Percentiles rank a stretch among this genome's conserved stretches.
Evolutionary conservation across 2,113 vertebrate genomes (phyloP).

Genomic region (Muscicapa adusta): DNA sequence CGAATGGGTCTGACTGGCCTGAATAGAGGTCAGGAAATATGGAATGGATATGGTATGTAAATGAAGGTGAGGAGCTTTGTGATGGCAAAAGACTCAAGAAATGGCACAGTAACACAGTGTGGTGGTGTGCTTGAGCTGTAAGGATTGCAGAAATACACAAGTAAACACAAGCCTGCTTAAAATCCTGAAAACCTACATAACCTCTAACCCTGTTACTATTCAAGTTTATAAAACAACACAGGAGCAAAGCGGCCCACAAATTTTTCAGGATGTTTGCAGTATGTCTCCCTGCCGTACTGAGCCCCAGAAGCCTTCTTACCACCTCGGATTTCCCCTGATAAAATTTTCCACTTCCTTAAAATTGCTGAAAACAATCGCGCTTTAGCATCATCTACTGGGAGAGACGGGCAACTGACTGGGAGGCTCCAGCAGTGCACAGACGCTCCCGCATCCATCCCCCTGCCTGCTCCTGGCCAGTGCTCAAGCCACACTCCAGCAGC

Average conservation of each 20-base stretch:
- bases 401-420: conserved; percentile 56
- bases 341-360: not conserved
- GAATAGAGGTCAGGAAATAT: not conserved
- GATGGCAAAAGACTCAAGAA: not conserved
- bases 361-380: not conserved
- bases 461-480: not conserved
- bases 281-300: not conserved
- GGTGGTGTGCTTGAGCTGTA: not conserved
- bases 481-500: not conserved
- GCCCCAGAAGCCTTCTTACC: not conserved
- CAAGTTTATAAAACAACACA: not conserved
- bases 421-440: not conserved
- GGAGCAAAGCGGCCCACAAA: not conserved
- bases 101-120: not conserved
- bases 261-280: not conserved
- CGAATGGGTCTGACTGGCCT: not conserved
- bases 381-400: conserved; percentile 41
- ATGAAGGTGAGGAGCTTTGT: not conserved
- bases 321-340: not conserved
- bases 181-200: not conserved
- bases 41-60: not conserved
- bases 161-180: not conserved
- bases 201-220: not conserved
- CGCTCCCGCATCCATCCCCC: not conserved
- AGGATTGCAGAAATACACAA: not conserved